These are phyloP conservation scores for Urocynchramus pylzowi DNA, from an alignment of 2,113 vertebrate genomes.

Conservation along the genomic window DNA sequence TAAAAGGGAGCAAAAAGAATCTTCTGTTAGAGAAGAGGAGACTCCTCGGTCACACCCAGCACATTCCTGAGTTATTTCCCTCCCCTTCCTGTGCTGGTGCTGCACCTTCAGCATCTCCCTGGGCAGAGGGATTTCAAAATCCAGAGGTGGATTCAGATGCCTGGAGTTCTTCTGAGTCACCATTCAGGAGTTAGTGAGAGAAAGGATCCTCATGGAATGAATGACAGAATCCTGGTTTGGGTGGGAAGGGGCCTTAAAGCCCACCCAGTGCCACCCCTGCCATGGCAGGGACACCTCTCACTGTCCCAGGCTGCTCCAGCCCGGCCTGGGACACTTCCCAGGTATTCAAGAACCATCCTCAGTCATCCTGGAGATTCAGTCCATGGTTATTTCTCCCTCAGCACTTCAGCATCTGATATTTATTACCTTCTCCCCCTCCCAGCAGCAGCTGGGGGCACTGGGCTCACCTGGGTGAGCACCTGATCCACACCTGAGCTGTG, in stretches of 20 bases:
- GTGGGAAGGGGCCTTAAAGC: not conserved
- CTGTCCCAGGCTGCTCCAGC: fast-evolving
- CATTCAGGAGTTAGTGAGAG: not conserved
- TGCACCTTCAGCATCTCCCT: not conserved
- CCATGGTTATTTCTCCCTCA: not conserved
- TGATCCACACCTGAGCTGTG: not conserved
- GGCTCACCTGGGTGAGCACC: not conserved
- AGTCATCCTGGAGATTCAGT: not conserved
- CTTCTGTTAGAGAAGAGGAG: not conserved
- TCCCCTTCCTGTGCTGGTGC: not conserved
- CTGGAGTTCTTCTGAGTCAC: not conserved
- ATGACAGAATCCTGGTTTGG: no score
- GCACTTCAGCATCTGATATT: not conserved
- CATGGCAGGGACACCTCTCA: not conserved
- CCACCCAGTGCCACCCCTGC: not conserved
- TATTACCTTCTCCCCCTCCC: not conserved
- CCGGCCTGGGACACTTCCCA: not conserved
- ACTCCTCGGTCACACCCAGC: not conserved
- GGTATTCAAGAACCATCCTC: not conserved
- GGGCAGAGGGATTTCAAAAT: not conserved
- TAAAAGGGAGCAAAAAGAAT: not conserved
- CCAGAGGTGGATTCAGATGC: not conserved
- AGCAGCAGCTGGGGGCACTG: not conserved
- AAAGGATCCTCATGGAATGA: not conserved
- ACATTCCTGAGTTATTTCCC: not conserved